Conservation (phyloP, 2,888 invertebrate genomes). For the Lepidonotus clava region DNA sequence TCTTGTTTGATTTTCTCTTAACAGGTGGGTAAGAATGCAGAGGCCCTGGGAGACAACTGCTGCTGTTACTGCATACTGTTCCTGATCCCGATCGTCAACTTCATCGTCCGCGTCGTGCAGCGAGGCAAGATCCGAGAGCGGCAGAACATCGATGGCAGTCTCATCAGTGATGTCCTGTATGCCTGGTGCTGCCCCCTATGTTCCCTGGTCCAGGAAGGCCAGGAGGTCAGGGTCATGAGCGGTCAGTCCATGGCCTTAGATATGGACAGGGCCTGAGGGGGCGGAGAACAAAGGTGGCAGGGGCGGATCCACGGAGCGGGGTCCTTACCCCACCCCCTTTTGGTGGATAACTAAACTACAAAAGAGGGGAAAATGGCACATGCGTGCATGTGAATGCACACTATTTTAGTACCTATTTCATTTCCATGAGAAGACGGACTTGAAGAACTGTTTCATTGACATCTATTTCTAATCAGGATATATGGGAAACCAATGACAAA, state of each 20-base stretch:
- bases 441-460: too few species aligned
- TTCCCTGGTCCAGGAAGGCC: constrained; percentile 17
- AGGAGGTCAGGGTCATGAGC: constrained; percentile 1
- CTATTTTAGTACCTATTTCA: too few species aligned
- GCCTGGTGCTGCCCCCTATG: not conserved
- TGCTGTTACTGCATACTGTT: constrained; percentile 10
- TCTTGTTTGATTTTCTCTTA: too few species aligned
- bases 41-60: constrained; percentile 42
- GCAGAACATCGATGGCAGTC: constrained; percentile 31
- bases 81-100: constrained; percentile 28
- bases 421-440: too few species aligned
- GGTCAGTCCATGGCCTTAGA: not conserved
- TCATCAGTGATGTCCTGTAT: not conserved
- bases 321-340: too few species aligned
- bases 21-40: constrained; percentile 46
- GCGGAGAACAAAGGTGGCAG: too few species aligned
- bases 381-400: too few species aligned
- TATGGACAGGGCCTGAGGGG: not conserved
- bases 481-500: too few species aligned
- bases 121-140: constrained; percentile 44
- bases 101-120: constrained; percentile 46
- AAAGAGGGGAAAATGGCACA: too few species aligned
- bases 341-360: too few species aligned
- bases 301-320: too few species aligned
- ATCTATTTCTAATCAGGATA: too few species aligned